Percentiles rank a stretch among this genome's conserved stretches.
Evolutionary conservation across 2,797 vertebrate genomes (phyloP).

Genomic region (Varecia variegata): DNA sequence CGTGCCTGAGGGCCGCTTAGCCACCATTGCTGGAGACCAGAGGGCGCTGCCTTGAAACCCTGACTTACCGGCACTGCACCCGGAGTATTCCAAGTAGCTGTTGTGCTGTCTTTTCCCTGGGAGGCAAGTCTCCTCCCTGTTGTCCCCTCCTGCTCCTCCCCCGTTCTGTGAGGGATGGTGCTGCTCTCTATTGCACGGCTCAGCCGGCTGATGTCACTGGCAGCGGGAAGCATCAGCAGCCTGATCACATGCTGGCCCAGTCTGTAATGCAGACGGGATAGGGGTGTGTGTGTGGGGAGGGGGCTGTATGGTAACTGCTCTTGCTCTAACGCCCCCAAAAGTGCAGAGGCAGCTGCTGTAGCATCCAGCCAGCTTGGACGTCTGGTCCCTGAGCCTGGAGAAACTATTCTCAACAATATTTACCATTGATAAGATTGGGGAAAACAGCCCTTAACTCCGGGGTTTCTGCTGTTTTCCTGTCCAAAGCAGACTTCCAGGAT

Average conservation of each 20-base stretch:
- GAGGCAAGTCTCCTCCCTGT: slow-evolving; percentile 83
- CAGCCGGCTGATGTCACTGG: slow-evolving; percentile 94
- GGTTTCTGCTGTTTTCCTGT: slow-evolving; percentile 81
- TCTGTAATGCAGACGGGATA: slow-evolving; percentile 94
- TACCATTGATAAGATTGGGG: slow-evolving; percentile 45
- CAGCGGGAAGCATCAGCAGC: slow-evolving; percentile 97
- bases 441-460: slow-evolving; percentile 78
- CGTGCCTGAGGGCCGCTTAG: slow-evolving; percentile 58
- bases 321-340: slow-evolving; percentile 81
- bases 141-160: slow-evolving; percentile 81
- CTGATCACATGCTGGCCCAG: slow-evolving; percentile 98
- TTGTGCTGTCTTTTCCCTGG: slow-evolving; percentile 80
- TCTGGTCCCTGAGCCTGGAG: slow-evolving; percentile 68
- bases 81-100: slow-evolving; percentile 75
- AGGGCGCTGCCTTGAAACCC: slow-evolving; percentile 81
- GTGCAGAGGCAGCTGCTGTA: slow-evolving; percentile 80
- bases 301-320: slow-evolving; percentile 89
- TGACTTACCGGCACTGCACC: slow-evolving; percentile 70
- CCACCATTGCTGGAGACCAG: slow-evolving; percentile 63
- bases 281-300: slow-evolving; percentile 83
- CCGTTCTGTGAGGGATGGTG: slow-evolving; percentile 85
- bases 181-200: slow-evolving; percentile 88
- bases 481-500: slow-evolving; percentile 90
- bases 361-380: slow-evolving; percentile 60
- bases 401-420: slow-evolving; percentile 77